Percentiles rank a stretch among this genome's conserved stretches.
These are phyloP conservation scores for Morpho deidamia DNA, from an alignment of 2,888 invertebrate species.

Conservation along the genomic window DNA sequence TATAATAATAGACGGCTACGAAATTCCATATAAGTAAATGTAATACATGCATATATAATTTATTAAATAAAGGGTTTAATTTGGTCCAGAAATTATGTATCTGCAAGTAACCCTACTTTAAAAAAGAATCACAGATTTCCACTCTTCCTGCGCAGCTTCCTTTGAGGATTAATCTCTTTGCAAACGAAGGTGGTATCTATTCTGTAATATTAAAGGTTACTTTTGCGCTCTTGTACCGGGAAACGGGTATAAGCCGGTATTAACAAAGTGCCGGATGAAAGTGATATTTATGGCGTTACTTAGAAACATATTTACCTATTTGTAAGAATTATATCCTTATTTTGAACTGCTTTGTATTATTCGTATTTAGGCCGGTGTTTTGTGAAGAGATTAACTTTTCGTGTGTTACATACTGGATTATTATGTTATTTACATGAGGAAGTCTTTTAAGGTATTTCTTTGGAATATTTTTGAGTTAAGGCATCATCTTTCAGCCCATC, in stretches of 20 bases:
- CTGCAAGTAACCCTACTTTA: no score
- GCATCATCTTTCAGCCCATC: no score
- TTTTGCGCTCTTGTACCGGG: conserved; percentile 4
- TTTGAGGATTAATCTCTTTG: conserved; percentile 17
- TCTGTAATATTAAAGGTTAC: conserved; percentile 11
- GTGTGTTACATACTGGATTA: no score
- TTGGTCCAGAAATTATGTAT: no score
- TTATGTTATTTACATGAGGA: no score
- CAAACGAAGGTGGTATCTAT: conserved; percentile 9
- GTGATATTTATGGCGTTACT: conserved; percentile 17
- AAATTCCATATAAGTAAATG: no score
- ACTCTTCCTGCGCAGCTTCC: neutral
- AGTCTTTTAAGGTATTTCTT: no score
- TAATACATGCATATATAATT: no score
- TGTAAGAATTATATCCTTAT: conserved; percentile 9
- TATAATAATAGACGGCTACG: no score
- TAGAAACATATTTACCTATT: conserved; percentile 17
- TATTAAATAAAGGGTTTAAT: no score
- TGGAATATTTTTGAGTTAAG: no score
- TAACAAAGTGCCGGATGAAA: conserved; percentile 14
- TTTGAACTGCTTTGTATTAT: conserved; percentile 5
- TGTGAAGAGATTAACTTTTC: neutral
- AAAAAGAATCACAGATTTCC: neutral
- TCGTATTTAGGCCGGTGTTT: conserved; percentile 3
- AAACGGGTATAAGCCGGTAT: conserved; percentile 13